Base-by-base conservation (phyloP, 2,888 invertebrate species). In the Dryococelus australis region DNA sequence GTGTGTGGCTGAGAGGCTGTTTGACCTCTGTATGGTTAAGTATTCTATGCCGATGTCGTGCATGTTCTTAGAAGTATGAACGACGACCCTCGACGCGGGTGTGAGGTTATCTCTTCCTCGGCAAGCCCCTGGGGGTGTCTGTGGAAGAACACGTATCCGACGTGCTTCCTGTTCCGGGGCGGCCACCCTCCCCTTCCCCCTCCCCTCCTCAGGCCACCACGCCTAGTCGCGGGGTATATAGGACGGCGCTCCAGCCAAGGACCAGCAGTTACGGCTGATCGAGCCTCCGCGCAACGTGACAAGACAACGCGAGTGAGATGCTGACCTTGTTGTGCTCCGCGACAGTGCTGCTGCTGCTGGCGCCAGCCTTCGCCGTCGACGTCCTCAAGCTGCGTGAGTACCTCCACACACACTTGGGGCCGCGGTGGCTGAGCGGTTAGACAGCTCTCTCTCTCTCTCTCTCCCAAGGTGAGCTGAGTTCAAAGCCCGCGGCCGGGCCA, bases 301-400 rank as follows among this genome's bases (percentile, higher is more conserved):
- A 65, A 16, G 65, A 16, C 65, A 24, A 35, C 35, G 35, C 35
- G 35, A 35, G 35, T 35, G 35, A 35, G 35, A 35, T 35, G 35
- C 35, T 35, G 35, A 65, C 65, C 65, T 65, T n/a, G 13, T 0
- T n/a, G 65, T n/a, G 65, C 65, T 65, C 24, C 24, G 65, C 65
- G 24, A 8, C 16, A 20, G n/a, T n/a, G n/a, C 65, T 65, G 65
- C 65, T 65, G 65, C n/a, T 65, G 65, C 24, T n/a, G 65, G 65
- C 65, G 8, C n/a, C 65, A 16, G 20, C 24, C 65, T 24, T 20
- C 65, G 65, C 65, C 65, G 65, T 65, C 65, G 65, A 65, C 65
- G n/a, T 65, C 24, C 65, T 65, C 65, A 65, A 65, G 65, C 65
- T 65, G 65, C 65, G 65, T 65, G 65, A 65, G 65, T 65, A 20